Evolutionary conservation across 2,888 invertebrate species (phyloP).

Genomic region (Melipona beecheii): DNA sequence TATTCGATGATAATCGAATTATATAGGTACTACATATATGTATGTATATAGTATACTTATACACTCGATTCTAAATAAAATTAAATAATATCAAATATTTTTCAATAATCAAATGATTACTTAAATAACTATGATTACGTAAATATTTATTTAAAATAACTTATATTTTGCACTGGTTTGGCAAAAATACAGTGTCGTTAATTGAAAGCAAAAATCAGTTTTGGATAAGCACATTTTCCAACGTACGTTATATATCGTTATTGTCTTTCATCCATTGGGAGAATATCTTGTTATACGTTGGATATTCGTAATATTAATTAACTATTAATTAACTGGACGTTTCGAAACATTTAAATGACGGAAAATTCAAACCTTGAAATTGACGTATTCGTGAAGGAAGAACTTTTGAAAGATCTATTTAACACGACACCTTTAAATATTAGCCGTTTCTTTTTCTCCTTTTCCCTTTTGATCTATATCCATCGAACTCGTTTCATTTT

Average conservation of each 20-base stretch:
- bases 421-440: neutral
- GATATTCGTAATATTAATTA: neutral
- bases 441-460: neutral
- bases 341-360: neutral
- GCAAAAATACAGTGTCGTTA: neutral
- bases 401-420: neutral
- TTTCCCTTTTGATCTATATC: neutral
- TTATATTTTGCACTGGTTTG: neutral
- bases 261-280: constrained; percentile 48
- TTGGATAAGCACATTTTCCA: neutral
- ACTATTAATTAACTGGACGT: constrained; percentile 7
- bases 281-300: constrained; percentile 27
- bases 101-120: neutral
- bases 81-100: neutral
- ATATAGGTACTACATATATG: neutral
- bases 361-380: neutral
- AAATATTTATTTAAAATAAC: neutral
- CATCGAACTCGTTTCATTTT: neutral
- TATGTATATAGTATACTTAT: no score
- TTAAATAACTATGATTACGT: no score
- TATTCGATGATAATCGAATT: neutral
- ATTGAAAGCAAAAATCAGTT: constrained; percentile 1
- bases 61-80: neutral
- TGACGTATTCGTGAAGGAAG: neutral
- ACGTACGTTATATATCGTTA: constrained; percentile 32